Base-by-base conservation (phyloP, 2,888 invertebrate genomes). In the Halocaridina rubra region DNA sequence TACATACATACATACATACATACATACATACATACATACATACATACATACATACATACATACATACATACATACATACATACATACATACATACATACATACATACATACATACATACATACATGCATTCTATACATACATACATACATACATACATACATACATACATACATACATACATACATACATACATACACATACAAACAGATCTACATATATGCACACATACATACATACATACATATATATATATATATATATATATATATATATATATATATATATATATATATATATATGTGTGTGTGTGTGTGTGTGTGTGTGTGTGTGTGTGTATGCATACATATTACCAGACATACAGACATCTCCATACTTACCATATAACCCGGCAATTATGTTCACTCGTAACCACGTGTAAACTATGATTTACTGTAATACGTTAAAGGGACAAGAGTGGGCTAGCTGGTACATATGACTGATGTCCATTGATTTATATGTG, bases 91-190 rank as follows among this genome's bases (percentile, higher is more conserved):
- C 27, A 72, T 10, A 16, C 7, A 30, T 30, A 72, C 16, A 3
- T 22, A 72, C 22, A 4, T 30, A 29, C 22, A 72, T 30, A 72
- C 22, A 72, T 30, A 72, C 22, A 72, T 7, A 72, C 22, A 72
- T 30, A 72, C 22, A 72, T n/a, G n/a, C n/a, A n/a, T n/a, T n/a
- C n/a, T n/a, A 72, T 32, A 72, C 16, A 72, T 32, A 33, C 13
- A 72, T 53, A 76, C 22, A 53, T 53, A 76, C 22, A 3, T 10
- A 76, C 22, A 76, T 53, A 32, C 16, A 39, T n/a, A 19, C 32
- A 32, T 39, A 72, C 32, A 72, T 72, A 72, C 32, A 72, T 72
- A 72, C 32, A 72, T 72, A 72, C 13, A 72, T 72, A 72, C 13
- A 72, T 30, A 72, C 13, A 72, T 30, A 72, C 13, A 72, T 30